Conservation (phyloP, 2,113 vertebrate species). For the Hyla sarda region DNA sequence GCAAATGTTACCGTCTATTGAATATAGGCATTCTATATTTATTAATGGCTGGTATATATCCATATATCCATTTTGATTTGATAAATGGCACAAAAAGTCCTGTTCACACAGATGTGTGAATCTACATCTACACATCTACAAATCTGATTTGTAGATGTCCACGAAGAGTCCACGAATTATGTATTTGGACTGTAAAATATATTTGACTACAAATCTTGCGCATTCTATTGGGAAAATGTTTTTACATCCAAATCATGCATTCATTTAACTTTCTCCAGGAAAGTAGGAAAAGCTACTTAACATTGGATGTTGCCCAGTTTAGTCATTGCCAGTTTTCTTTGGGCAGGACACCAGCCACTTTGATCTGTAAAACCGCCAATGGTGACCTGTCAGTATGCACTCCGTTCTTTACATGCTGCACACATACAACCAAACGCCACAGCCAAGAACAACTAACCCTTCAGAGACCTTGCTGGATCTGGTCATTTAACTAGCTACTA, state of each 20-base stretch:
- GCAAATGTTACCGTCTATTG: too few relatives aligned
- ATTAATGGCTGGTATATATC: too few relatives aligned
- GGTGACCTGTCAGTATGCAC: constrained; percentile 20
- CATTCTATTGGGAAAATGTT: neutral
- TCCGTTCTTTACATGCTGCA: neutral
- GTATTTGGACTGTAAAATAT: neutral
- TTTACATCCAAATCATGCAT: neutral
- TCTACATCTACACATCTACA: neutral
- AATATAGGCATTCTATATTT: too few relatives aligned
- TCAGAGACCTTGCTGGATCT: neutral
- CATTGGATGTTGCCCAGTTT: neutral
- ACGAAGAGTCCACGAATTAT: too few relatives aligned
- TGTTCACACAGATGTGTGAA: neutral
- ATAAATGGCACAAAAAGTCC: neutral
- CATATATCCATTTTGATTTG: too few relatives aligned
- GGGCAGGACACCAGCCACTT: constrained; percentile 12
- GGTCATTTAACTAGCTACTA: neutral
- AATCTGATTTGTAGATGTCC: neutral
- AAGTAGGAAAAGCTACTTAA: neutral
- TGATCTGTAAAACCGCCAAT: neutral
- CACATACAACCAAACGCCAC: neutral
- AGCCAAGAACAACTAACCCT: constrained; percentile 11
- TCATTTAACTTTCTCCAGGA: neutral
- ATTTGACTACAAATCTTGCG: neutral
- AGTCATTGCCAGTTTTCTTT: neutral